A percentile compares a stretch with the other conserved stretches of the same genome.
Evolutionary conservation across 2,888 invertebrate species (phyloP).

Genomic region (Ornithoptera priamus): DNA sequence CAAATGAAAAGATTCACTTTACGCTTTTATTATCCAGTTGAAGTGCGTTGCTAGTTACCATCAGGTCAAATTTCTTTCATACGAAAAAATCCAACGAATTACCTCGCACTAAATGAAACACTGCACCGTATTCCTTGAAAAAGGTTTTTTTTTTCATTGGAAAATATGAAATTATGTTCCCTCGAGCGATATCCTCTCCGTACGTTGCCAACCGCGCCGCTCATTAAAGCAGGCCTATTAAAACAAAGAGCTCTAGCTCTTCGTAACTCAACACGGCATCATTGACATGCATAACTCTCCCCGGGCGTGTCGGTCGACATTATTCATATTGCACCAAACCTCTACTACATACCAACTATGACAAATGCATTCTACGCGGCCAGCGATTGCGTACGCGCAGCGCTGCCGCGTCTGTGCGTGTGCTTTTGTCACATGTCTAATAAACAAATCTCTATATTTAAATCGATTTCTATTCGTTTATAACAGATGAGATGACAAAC

Average conservation of each 20-base stretch:
- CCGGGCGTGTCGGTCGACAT: constrained; percentile 48
- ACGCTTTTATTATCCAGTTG: not conserved
- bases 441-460: constrained; percentile 11
- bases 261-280: constrained; percentile 36
- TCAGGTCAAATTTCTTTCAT: not conserved
- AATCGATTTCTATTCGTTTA: constrained; percentile 8
- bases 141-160: constrained; percentile 18
- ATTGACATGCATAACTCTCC: constrained; percentile 61
- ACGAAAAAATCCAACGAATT: not conserved
- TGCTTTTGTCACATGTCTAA: constrained; percentile 26
- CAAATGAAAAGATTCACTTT: not conserved
- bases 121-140: not conserved
- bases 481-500: not conserved
- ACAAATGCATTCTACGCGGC: constrained; percentile 43
- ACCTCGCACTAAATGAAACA: constrained; percentile 7
- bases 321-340: constrained; percentile 54
- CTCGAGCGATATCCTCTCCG: constrained; percentile 21
- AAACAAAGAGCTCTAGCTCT: constrained; percentile 33
- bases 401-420: constrained; percentile 12
- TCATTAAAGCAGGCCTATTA: constrained; percentile 31
- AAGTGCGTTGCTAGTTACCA: not conserved
- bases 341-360: constrained; percentile 51
- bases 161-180: constrained; percentile 24
- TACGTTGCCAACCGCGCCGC: constrained; percentile 21
- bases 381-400: constrained; percentile 33